A percentile compares a stretch with the other conserved stretches of the same genome.
These are phyloP conservation scores for Procavia capensis DNA, from an alignment of 2,113 vertebrate genomes.

Conservation along the genomic window DNA sequence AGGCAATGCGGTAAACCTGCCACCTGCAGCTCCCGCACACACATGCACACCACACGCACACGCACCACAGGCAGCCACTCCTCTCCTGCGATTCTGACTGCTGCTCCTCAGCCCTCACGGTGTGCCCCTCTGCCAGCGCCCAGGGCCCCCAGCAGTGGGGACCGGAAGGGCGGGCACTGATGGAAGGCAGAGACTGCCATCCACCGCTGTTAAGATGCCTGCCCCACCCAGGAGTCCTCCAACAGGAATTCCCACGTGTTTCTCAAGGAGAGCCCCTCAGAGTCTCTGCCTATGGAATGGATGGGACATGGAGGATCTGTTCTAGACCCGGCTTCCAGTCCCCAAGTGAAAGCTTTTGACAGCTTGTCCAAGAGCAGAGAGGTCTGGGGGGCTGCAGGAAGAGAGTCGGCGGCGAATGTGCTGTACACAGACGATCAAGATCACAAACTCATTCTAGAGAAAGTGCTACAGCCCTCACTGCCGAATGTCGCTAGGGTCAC, in stretches of 20 bases:
- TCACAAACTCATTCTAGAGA: too few relatives aligned
- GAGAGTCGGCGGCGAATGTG: not conserved
- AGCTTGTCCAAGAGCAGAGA: not conserved
- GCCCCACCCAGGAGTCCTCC: not conserved
- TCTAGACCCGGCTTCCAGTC: constrained; percentile 27
- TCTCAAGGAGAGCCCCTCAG: constrained; percentile 46
- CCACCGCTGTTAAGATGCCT: not conserved
- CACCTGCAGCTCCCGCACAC: not conserved
- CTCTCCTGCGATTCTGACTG: not conserved
- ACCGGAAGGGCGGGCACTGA: not conserved
- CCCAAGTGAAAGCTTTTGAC: not conserved
- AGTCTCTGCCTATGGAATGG: not conserved
- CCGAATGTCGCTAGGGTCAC: too few relatives aligned
- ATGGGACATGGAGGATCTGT: constrained; percentile 44
- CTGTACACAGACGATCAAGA: too few relatives aligned
- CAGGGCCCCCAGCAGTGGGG: not conserved
- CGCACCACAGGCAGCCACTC: not conserved
- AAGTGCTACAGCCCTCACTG: too few relatives aligned
- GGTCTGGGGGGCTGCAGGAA: not conserved
- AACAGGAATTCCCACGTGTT: not conserved
- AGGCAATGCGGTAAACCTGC: not conserved
- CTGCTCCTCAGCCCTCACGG: not conserved
- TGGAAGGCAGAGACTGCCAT: not conserved
- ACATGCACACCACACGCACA: too few relatives aligned
- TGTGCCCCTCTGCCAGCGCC: not conserved